Conservation (phyloP, 1,140 invertebrate species). For the Stegodyphus mimosarum region DNA sequence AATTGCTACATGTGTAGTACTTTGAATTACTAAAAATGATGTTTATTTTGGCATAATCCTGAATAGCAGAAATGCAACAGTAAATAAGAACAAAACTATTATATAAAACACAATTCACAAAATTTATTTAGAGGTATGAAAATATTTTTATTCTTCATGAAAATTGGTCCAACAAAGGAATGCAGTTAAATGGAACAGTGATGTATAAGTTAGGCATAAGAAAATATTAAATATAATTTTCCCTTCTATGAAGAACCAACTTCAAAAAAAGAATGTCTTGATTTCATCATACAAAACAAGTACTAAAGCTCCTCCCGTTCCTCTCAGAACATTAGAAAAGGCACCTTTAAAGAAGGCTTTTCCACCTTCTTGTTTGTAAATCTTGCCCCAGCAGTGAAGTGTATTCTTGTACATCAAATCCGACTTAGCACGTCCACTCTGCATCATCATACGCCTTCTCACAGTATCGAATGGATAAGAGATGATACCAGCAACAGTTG, state of each 20-base stretch:
- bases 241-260: neutral
- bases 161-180: neutral
- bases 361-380: conserved; percentile 78
- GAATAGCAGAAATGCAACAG: no score
- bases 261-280: conserved; percentile 73
- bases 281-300: conserved; percentile 83
- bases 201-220: neutral
- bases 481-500: conserved; percentile 86
- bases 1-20: no score
- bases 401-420: conserved; percentile 86
- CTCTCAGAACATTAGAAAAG: conserved; percentile 82
- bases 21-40: no score
- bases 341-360: conserved; percentile 86
- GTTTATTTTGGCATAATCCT: no score
- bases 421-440: conserved; percentile 79
- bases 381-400: conserved; percentile 83
- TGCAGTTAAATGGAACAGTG: neutral
- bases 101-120: no score
- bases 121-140: no score
- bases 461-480: conserved; percentile 96
- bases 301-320: conserved; percentile 83
- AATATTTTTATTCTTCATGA: neutral
- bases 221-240: neutral
- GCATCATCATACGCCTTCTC: conserved; percentile 93
- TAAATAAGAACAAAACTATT: no score